Base-by-base conservation (phyloP, 2,888 invertebrate genomes). In the Eupithecia insigniata region DNA sequence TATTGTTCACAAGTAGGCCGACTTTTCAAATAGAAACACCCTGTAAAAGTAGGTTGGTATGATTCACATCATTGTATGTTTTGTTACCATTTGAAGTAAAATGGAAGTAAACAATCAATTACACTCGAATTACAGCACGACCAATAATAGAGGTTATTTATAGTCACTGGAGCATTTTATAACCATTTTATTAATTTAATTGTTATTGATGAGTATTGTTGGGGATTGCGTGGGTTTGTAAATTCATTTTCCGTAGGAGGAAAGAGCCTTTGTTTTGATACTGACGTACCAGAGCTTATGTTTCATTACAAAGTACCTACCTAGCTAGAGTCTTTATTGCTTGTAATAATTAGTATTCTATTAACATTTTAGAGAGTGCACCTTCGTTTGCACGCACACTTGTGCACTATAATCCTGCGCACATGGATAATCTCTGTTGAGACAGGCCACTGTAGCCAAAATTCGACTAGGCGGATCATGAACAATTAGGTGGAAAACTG, bases 41-140 rank as follows among this genome's bases (percentile, higher is more conserved):
- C 86, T 87, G 84, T 83, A 78, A 67, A 79, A 34, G 26, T 64
- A 36, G 60, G 36, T 77, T 55, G 67, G 83, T 83, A 89, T 92
- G 92, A 92, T 92, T 93, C 92, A 92, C 89, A 88, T 88, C 85
- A 90, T 89, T 91, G 90, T 89, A 84, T 87, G 82, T 87, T 89
- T 90, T 89, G 86, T 87, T 87, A 85, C 90, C 89, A 89, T 90
- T 90, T 89, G 85, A 91, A 90, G 90, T 89, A 91, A 92, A 90
- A 90, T 90, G 89, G 87, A 92, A 90, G 90, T 89, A 91, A 92
- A 92, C 90, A 91, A 90, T 91, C 92, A 91, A 92, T 93, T 93
- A 90, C 85, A 85, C 83, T 89, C 90, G 87, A 92, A 89, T 91
- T 91, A 91, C 91, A 87, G 87, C 83, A 85, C 86, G 85, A 82